These are phyloP conservation scores for Vultur gryphus DNA, from an alignment of 2,797 vertebrate species.

Conservation along the genomic window DNA sequence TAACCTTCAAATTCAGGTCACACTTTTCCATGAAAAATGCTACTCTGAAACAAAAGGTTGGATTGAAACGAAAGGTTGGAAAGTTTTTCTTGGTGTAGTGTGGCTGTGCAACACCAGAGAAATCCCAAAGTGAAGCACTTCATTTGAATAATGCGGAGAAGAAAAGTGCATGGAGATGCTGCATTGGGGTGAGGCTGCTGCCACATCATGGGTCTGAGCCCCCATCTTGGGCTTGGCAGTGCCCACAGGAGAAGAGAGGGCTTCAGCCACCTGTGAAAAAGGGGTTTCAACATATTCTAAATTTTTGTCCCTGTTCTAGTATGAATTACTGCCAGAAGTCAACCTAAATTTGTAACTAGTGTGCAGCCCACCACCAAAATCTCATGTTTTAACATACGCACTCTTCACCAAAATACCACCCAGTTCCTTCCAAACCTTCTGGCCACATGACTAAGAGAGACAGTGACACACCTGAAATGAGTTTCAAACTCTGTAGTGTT, in stretches of 20 bases:
- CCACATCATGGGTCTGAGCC: background rate
- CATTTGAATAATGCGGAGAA: background rate
- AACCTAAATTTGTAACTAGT: background rate
- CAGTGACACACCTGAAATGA: background rate
- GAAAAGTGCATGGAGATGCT: background rate
- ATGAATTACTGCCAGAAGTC: background rate
- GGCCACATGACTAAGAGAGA: background rate
- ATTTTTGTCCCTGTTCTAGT: background rate
- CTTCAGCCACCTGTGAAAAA: background rate
- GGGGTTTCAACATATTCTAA: background rate
- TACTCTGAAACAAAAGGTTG: background rate
- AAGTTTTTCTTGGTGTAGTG: background rate
- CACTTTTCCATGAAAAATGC: background rate
- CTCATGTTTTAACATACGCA: background rate
- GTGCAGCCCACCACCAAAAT: background rate
- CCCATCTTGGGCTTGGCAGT: background rate
- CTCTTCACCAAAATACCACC: background rate
- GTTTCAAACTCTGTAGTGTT: background rate
- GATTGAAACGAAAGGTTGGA: background rate
- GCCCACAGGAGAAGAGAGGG: background rate
- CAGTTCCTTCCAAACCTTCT: background rate
- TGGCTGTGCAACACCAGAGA: background rate
- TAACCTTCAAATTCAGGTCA: slow-evolving; percentile 48
- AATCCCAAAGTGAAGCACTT: background rate
- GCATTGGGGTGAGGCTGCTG: background rate